Percentiles rank a stretch among this genome's conserved stretches.
Conservation (phyloP, 1,140 invertebrate genomes). For the Listronotus oregonensis region DNA sequence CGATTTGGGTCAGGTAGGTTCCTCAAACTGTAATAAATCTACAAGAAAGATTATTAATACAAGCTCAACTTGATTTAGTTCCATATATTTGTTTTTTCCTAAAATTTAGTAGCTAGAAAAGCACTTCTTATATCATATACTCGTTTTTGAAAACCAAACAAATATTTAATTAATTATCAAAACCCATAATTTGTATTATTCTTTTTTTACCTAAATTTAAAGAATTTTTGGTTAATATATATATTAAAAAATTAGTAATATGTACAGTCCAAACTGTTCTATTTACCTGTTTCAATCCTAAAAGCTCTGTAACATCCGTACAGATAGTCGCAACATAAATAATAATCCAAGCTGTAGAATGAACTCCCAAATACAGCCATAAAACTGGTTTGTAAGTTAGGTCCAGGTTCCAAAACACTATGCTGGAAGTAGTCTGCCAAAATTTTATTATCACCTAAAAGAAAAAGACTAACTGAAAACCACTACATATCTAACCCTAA, state of each 20-base stretch:
- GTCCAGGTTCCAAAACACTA: slow-evolving; percentile 48
- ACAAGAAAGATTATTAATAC: slow-evolving; percentile 18
- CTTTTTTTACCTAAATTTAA: too few species aligned
- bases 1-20: slow-evolving; percentile 55
- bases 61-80: too few species aligned
- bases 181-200: too few species aligned
- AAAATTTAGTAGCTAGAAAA: too few species aligned
- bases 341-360: slow-evolving; percentile 63
- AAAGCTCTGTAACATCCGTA: slow-evolving; percentile 65
- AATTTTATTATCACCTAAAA: slow-evolving; percentile 46
- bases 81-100: too few species aligned
- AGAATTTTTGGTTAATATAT: too few species aligned
- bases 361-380: slow-evolving; percentile 58
- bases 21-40: slow-evolving; percentile 58
- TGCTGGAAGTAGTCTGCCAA: slow-evolving; percentile 43
- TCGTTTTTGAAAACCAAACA: too few species aligned
- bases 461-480: neutral
- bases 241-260: too few species aligned
- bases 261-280: too few species aligned
- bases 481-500: too few species aligned
- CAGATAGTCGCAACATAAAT: slow-evolving; percentile 66
- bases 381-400: slow-evolving; percentile 51
- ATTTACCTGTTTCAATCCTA: slow-evolving; percentile 64
- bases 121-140: too few species aligned
- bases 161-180: too few species aligned